phyloP scores from a whole-genome alignment of 2,113 vertebrate species.

The Spizaetus ornatus region DNA sequence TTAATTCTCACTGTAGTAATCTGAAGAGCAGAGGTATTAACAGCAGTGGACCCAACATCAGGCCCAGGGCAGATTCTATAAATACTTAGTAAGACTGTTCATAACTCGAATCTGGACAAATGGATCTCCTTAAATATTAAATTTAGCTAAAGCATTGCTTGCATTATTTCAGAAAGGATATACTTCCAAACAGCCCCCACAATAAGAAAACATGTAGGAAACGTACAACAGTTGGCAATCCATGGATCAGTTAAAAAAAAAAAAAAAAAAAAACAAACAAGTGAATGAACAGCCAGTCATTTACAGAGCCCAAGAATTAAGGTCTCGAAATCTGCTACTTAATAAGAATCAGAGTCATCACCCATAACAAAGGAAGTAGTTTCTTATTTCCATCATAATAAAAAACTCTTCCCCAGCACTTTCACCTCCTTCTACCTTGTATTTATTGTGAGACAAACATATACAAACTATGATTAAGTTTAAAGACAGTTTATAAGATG shows the following conservation, averaged over 20 bases:
- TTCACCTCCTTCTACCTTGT: neutral
- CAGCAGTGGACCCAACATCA: neutral
- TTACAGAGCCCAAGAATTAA: neutral
- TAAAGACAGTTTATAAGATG: conserved; percentile 44
- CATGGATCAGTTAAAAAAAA: neutral
- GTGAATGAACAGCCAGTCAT: neutral
- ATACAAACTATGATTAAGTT: conserved; percentile 41
- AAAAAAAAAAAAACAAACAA: neutral
- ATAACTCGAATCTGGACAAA: neutral
- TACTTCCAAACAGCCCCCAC: neutral
- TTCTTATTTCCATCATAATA: conserved; percentile 46
- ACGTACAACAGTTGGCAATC: neutral
- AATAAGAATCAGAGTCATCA: neutral
- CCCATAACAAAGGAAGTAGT: neutral
- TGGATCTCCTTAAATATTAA: neutral
- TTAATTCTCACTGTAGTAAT: neutral
- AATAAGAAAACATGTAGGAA: neutral
- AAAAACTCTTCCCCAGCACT: neutral
- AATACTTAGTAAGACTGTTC: neutral
- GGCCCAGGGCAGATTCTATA: neutral
- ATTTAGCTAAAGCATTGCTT: neutral
- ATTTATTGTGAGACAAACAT: conserved; percentile 49
- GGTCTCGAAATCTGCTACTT: neutral
- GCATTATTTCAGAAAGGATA: neutral
- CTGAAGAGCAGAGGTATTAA: neutral